Base-by-base conservation (phyloP, 2,113 vertebrate species). In the Equus quagga region DNA sequence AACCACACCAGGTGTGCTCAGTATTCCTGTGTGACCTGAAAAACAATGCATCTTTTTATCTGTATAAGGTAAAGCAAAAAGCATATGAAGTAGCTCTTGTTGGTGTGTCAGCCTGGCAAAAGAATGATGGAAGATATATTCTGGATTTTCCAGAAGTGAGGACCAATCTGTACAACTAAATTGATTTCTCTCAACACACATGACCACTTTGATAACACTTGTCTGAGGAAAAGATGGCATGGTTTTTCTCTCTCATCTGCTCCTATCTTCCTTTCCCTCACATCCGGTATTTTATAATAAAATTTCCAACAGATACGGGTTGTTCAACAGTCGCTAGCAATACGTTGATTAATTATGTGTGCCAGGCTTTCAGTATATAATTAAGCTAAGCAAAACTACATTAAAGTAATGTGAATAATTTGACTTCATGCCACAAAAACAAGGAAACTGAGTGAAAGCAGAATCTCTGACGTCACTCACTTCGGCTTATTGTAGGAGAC, bases 301-400 rank as follows among this genome's bases (percentile, higher is more conserved):
- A 82, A 92, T 97, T 92, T 86, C 85, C 92, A 96, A 92, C 82
- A 95, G 95, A 97, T 94, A 97, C 0, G 15, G 79, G 8, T 84
- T 91, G 80, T 64, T 96, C 89, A 88, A 85, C 90, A 96, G 95
- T 96, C 96, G 76, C 54, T 60, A 88, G 91, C 80, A 95, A 91
- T 89, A 75, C 0, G 2, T 92, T 98, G 98, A 97, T 94, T 98
- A 97, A 91, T 98, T 98, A 97, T 72, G 79, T 96, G 91, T 91
- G 94, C 96, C 97, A 98, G 97, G 93, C 87, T 98, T 97, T 94
- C 97, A 94, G 95, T 8, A 80, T 87, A 23, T 92, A 98, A 98
- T 98, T 98, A 98, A 98, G 89, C 95, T 86, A 70, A 96, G 95
- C 0, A 0, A 97, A 98, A 97, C 94, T 95, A 91, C 84, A 98